A percentile compares a stretch with the other conserved stretches of the same genome.
phyloP scores from a whole-genome alignment of 64 coral and sea anemone genomes.

The Stylophora pistillata region DNA sequence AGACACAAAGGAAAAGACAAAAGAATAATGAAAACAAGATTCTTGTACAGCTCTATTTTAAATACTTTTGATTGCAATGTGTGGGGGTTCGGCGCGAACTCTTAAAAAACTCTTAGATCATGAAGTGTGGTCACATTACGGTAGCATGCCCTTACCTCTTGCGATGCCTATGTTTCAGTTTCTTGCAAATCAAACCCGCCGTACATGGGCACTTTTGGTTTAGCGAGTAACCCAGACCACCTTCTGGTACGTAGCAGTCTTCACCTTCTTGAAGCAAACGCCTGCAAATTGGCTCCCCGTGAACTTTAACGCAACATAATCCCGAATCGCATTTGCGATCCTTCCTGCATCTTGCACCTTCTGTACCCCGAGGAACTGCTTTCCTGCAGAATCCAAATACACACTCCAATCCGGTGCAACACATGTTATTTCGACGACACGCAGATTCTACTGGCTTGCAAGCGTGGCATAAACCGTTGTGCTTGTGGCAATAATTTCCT shows the following conservation, averaged over 20 bases:
- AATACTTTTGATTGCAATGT: neutral
- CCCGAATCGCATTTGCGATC: conserved; percentile 82
- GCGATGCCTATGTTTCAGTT: conserved; percentile 63
- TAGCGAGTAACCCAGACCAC: conserved; percentile 79
- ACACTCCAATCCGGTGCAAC: conserved; percentile 84
- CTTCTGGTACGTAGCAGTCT: conserved; percentile 77
- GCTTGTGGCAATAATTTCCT: conserved; percentile 86
- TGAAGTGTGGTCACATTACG: neutral
- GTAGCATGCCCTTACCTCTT: conserved; percentile 17
- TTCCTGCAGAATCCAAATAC: conserved; percentile 92
- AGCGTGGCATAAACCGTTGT: conserved; percentile 84
- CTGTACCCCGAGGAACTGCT: conserved; percentile 39
- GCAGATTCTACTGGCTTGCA: conserved; percentile 59
- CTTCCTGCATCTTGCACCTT: conserved; percentile 66
- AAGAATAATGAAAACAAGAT: neutral
- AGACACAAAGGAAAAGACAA: neutral
- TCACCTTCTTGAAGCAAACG: conserved; percentile 79
- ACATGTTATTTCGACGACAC: conserved; percentile 85
- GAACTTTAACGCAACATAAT: conserved; percentile 87
- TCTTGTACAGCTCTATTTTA: conserved; percentile 19
- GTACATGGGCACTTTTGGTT: conserved; percentile 91
- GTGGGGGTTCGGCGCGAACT: neutral
- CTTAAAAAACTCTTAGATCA: too few relatives aligned
- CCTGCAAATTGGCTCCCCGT: conserved; percentile 91
- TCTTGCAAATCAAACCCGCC: conserved; percentile 80